Percentiles rank a stretch among this genome's conserved stretches.
Evolutionary conservation across 37 sponge, comb jelly and placozoan genomes (phyloP).

Genomic region (Hexactinellida sp.): DNA sequence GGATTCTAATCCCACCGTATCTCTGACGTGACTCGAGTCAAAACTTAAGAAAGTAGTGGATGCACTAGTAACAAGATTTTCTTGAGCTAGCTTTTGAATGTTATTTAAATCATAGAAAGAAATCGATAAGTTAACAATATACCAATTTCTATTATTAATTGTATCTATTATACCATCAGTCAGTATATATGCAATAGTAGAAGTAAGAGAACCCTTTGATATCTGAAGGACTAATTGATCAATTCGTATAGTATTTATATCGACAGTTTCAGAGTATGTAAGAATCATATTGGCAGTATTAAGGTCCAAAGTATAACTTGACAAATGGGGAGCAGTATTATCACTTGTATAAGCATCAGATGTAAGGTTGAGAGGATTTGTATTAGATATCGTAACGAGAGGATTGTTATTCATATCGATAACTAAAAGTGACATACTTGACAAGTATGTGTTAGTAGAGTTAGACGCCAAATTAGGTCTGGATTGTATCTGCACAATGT

Average conservation of each 20-base stretch:
- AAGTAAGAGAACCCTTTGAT: neutral
- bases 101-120: neutral
- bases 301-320: conserved; percentile 37
- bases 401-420: conserved; percentile 22
- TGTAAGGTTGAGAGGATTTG: conserved; percentile 15
- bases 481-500: neutral
- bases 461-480: neutral
- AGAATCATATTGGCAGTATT: conserved; percentile 44
- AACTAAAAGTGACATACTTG: neutral
- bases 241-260: neutral
- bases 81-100: neutral
- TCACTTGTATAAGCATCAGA: conserved; percentile 25
- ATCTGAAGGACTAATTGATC: neutral
- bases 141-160: neutral
- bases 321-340: conserved; percentile 25
- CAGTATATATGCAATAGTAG: neutral
- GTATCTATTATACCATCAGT: neutral
- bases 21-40: neutral
- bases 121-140: neutral
- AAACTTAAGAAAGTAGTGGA: neutral
- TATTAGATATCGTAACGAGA: conserved; percentile 23
- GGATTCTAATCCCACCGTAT: neutral
- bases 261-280: conserved; percentile 49
- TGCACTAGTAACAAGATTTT: neutral
- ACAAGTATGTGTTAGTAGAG: neutral